Evolutionary conservation across 1,140 invertebrate species (phyloP).

Genomic region (Aphaenogaster floridana): DNA sequence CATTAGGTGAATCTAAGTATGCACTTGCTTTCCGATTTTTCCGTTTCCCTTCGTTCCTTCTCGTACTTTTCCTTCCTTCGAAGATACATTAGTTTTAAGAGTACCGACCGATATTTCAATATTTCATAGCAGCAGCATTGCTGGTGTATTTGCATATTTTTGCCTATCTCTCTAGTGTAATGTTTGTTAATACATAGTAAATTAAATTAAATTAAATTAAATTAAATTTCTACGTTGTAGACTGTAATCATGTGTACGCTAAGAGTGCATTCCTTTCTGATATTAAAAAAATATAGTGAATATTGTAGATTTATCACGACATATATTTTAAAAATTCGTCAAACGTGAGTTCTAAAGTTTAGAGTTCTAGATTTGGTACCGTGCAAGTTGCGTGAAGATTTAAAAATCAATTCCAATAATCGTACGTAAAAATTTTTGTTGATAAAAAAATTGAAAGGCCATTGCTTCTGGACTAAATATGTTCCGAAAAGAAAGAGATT

Average conservation of each 20-base stretch:
- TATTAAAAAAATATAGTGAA: background rate
- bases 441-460: background rate
- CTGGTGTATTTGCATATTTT: no score
- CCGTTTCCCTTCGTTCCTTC: conserved; percentile 2
- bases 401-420: background rate
- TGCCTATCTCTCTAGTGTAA: no score
- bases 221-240: background rate
- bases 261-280: background rate
- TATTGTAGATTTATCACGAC: background rate
- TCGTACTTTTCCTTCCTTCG: background rate
- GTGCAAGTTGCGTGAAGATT: background rate
- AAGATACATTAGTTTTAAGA: conserved; percentile 19
- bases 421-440: background rate
- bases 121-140: background rate
- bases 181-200: no score
- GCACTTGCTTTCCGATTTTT: background rate
- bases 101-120: conserved; percentile 47
- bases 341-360: background rate
- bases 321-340: background rate
- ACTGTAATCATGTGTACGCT: background rate
- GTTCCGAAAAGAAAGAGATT: background rate
- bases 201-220: no score
- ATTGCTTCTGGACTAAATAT: background rate
- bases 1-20: conserved; percentile 64
- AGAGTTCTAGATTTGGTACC: background rate